These are phyloP conservation scores for Papio anubis DNA, from an alignment of 2,113 vertebrate genomes.

Conservation along the genomic window DNA sequence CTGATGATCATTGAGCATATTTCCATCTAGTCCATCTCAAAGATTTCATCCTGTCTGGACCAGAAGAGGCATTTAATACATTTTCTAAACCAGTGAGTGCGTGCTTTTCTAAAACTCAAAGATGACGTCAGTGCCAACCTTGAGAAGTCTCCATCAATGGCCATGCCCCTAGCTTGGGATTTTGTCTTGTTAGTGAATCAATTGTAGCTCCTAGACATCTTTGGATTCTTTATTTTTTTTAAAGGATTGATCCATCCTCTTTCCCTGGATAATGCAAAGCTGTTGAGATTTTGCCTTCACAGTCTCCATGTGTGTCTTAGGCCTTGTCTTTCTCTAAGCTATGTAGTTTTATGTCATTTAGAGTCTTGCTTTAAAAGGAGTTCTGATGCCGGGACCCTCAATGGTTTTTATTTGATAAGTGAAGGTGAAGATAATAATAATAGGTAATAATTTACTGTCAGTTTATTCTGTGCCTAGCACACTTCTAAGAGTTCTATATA, in stretches of 20 bases:
- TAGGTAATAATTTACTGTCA: neutral
- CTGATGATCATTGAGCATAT: neutral
- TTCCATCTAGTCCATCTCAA: neutral
- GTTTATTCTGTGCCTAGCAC: neutral
- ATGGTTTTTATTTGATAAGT: neutral
- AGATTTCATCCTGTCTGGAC: neutral
- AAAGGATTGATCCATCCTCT: neutral
- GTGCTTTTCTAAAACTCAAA: neutral
- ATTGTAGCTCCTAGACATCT: neutral
- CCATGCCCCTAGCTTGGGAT: neutral
- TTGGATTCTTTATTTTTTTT: neutral
- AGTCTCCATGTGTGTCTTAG: neutral
- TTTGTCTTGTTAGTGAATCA: neutral
- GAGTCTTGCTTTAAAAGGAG: neutral
- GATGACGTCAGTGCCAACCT: neutral
- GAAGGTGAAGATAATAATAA: neutral
- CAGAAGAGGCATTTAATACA: neutral
- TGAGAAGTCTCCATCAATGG: neutral
- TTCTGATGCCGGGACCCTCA: neutral
- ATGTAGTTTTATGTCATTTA: neutral
- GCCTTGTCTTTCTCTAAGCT: neutral
- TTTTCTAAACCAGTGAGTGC: neutral
- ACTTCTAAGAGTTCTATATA: neutral
- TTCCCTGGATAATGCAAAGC: neutral
- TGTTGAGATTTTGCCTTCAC: neutral